Conservation (phyloP, 1,140 invertebrate genomes). For the Geopemphigus sp. region DNA sequence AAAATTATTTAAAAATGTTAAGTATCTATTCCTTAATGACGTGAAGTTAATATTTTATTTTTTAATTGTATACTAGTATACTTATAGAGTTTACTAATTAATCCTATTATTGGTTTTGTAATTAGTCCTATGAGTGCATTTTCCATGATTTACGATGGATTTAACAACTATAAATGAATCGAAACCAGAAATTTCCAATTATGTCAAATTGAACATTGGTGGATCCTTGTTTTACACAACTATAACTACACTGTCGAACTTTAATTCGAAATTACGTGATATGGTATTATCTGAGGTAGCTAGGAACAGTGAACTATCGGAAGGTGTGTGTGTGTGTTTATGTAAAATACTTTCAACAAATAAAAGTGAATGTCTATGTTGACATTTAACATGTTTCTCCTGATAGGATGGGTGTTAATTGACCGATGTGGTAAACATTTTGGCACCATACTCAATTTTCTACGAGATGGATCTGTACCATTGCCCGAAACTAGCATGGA, state of each 20-base stretch:
- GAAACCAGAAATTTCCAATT: slow-evolving; percentile 62
- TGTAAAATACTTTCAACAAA: background rate
- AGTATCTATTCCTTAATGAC: no score
- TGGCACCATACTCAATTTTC: slow-evolving; percentile 91
- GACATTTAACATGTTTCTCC: background rate
- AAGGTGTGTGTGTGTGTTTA: slow-evolving; percentile 66
- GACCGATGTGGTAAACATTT: slow-evolving; percentile 98
- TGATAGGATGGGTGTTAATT: slow-evolving; percentile 92
- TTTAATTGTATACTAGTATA: no score
- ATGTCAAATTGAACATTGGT: slow-evolving; percentile 95
- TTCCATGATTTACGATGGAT: background rate
- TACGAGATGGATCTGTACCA: slow-evolving; percentile 88
- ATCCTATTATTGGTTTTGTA: no score
- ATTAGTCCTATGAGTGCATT: no score
- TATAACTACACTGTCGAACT: slow-evolving; percentile 92
- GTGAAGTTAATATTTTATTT: no score
- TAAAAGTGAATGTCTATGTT: background rate
- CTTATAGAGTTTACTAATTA: no score
- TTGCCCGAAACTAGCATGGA: slow-evolving; percentile 89
- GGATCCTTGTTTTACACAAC: slow-evolving; percentile 91
- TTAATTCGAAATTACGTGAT: slow-evolving; percentile 94
- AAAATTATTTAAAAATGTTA: no score
- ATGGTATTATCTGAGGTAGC: slow-evolving; percentile 85
- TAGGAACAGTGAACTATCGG: slow-evolving; percentile 92
- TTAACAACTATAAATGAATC: background rate